Evolutionary conservation across 30 jellyfish, hydroid and myxozoan species (phyloP), one percentile per base, ranked within the genome.

Genomic region (Turritopsis dohrnii): DNA sequence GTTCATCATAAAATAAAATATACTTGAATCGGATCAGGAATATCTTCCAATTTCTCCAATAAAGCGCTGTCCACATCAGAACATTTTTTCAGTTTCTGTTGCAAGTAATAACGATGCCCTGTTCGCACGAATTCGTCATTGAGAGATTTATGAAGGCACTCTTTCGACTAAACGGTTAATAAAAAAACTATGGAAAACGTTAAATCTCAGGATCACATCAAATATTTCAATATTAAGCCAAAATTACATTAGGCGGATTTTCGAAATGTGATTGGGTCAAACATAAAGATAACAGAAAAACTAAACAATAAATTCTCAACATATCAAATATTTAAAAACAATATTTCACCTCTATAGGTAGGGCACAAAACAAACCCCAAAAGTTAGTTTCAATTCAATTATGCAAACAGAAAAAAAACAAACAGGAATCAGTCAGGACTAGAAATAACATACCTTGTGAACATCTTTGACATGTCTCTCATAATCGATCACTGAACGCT

Each of bases 101-200:
- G 25, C 22, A 91, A 81, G 53, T 83, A 74, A 74, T 80, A 79
- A 54, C 97, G 75, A 76, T 66, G 76, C 21, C 97, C 97, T 53
- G 97, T 81, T 22, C 97, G 71, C 22, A 91, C 96, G 81, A 79
- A 85, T 16, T 93, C 94, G 76, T 91, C 97, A 16, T 75, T 86
- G 18, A 91, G 71, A 23, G 97, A 96, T 71, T 74, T 76, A 65
- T 77, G 29, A 66, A 91, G 83, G 69, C 54, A 87, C 18, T 80
- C 93, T 72, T 86, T 79, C 16, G 96, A 93, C 97, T 91, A 66
- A 0, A 28, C 16, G 53, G 13, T 74, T 16, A 29, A 74, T 30
- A 74, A 29, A 16, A n/a, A 16, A 54, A 26, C 21, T 21, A 52
- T 17, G 1, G 31, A 18, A 29, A 18, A 76, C n/a, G 0, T 0